Base-by-base conservation (phyloP, 53 echinoderm and acorn worm genomes). In the Echinometra lucunter region DNA sequence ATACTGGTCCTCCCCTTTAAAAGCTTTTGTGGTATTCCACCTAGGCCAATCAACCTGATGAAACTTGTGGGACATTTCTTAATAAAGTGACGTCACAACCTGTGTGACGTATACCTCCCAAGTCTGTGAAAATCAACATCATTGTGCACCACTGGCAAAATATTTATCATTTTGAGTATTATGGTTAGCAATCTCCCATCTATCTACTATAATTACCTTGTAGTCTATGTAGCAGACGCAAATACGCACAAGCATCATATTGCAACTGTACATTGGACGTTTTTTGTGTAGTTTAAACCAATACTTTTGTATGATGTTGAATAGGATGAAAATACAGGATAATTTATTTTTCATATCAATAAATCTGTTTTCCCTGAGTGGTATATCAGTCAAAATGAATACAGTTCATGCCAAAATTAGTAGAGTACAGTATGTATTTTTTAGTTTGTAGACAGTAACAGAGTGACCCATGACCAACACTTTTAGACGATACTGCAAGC, bases 51-150 rank as follows among this genome's bases (percentile, higher is more conserved):
- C 85, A 49, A 3, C 85, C 40, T 27, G 45, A 47, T 85, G 49
- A 78, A 78, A 78, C 40, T 21, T 78, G 78, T 78, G 38, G 42
- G 40, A 78, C 78, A 85, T 85, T 53, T 85, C 30, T 81, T 44
- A 81, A 44, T 81, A 4, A 49, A 85, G 38, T 85, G 85, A 85
- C 85, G 85, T 85, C 85, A 85, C n/a, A 3, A n/a, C 0, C 44
- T 47, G 85, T 12, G 53, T 85, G 85, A 85, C 85, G 49, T 83
- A 44, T n/a, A 45, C 45, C 85, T 28, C 47, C 81, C 45, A n/a
- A 85, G 85, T 85, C 85, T 85, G 85, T 47, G 85, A 85, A 85
- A 85, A 53, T 85, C 85, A 85, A 85, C 85, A 85, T 27, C 45
- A 49, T 85, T 85, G 85, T 85, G 30, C 85, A 45, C 53, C 85